Conservation (phyloP, 2,888 invertebrate genomes). For the Eulithis testata region DNA sequence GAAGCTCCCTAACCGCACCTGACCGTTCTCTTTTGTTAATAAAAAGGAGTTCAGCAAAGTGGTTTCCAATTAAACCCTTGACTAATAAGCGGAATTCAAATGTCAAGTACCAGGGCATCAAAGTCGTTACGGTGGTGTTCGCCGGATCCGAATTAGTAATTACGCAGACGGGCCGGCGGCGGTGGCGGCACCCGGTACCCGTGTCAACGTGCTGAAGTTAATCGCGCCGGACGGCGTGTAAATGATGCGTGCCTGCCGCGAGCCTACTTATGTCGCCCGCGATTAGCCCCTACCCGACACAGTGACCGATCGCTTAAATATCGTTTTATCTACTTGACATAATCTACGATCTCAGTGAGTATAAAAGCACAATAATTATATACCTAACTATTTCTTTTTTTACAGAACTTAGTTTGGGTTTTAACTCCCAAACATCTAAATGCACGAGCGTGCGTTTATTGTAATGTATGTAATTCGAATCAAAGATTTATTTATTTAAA, state of each 20-base stretch:
- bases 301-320: slow-evolving; percentile 60
- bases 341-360: slow-evolving; percentile 16
- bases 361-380: not conserved
- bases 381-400: too few species aligned
- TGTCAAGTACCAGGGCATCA: slow-evolving; percentile 51
- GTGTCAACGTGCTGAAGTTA: slow-evolving; percentile 67
- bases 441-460: too few species aligned
- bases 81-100: slow-evolving; percentile 56
- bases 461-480: too few species aligned
- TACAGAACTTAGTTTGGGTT: too few species aligned
- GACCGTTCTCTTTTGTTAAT: slow-evolving; percentile 2
- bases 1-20: slow-evolving; percentile 2
- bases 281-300: slow-evolving; percentile 66
- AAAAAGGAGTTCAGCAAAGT: slow-evolving; percentile 5
- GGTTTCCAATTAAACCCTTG: slow-evolving; percentile 36
- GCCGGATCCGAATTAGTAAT: slow-evolving; percentile 64
- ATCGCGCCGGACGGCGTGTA: slow-evolving; percentile 72
- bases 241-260: slow-evolving; percentile 76
- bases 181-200: slow-evolving; percentile 62
- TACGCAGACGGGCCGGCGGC: slow-evolving; percentile 55
- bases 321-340: slow-evolving; percentile 31
- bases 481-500: too few species aligned
- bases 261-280: slow-evolving; percentile 70
- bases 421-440: too few species aligned
- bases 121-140: slow-evolving; percentile 56